Evolutionary conservation across 2,113 vertebrate species (phyloP), one percentile per base, ranked within the genome.

Genomic region (Cyprinus carpio): DNA sequence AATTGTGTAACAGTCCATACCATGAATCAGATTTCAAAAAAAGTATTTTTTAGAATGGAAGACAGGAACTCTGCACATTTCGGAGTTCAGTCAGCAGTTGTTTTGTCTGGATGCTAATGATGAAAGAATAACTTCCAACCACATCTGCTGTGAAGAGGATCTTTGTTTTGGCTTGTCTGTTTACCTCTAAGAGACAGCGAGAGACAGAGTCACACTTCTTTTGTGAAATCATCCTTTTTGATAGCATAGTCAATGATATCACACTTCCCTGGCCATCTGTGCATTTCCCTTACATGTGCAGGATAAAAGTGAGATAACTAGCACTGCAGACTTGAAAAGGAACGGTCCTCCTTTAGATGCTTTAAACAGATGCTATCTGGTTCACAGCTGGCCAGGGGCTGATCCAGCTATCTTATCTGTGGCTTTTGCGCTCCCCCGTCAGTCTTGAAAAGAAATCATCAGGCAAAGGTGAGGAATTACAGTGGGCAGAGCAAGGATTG

Each of bases 291-390:
- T 77, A 92, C 90, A 87, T 87, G 88, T 88, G 89, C 69, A 75
- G 87, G 88, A 91, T 86, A 90, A 89, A 87, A 88, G 87, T 81
- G 87, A 91, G 91, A 92, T 89, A 91, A 90, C 86, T 88, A 85
- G 89, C 27, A n/a, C 89, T 89, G 78, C 90, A 91, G 91, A 91
- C 89, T 89, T 87, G 80, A 87, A 90, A 88, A 87, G 89, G 87
- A 87, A 90, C 84, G 81, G 80, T 83, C 87, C 62, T 91, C 81
- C 83, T 86, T 87, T 86, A 84, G 87, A 89, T 88, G 84, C 86
- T 91, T 92, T 90, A 92, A 94, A 92, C 92, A 94, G 93, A 94
- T 94, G 92, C 90, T 93, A 92, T 94, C 92, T 78, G 89, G 87
- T 91, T 92, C 89, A 84, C 90, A 93, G 91, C 92, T 94, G 92